Percentiles rank a stretch among this genome's conserved stretches.
phyloP scores from a whole-genome alignment of 2,888 invertebrate species.

The Hoplodrina blanda region DNA sequence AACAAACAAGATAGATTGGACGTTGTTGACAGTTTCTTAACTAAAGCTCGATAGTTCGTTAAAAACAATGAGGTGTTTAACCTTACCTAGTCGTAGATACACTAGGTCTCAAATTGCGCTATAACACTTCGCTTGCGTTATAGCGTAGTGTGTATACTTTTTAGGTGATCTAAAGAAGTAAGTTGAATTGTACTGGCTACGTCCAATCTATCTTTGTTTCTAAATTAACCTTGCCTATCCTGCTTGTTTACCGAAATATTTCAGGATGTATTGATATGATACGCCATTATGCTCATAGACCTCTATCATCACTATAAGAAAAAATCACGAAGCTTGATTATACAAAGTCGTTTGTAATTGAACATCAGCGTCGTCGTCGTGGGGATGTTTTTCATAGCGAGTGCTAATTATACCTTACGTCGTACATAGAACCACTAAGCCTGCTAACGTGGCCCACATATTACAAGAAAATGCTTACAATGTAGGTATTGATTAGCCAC shows the following conservation, averaged over 20 bases:
- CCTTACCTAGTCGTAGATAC: not conserved
- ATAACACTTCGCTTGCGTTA: no score
- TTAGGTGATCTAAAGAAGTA: no score
- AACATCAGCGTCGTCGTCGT: slow-evolving; percentile 41
- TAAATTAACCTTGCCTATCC: no score
- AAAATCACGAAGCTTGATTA: slow-evolving; percentile 39
- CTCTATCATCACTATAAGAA: slow-evolving; percentile 13
- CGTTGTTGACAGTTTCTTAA: slow-evolving; percentile 28
- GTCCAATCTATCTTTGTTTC: no score
- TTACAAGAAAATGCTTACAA: slow-evolving; percentile 51
- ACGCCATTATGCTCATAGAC: not conserved
- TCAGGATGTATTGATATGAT: not conserved
- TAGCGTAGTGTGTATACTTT: no score
- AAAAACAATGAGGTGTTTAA: slow-evolving; percentile 13
- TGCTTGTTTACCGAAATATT: slow-evolving; percentile 2
- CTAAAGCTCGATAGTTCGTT: slow-evolving; percentile 16
- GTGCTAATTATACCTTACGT: slow-evolving; percentile 42
- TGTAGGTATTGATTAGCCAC: slow-evolving; percentile 43
- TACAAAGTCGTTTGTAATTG: slow-evolving; percentile 60
- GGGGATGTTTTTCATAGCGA: slow-evolving; percentile 62
- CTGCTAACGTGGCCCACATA: slow-evolving; percentile 51
- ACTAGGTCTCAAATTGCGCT: not conserved
- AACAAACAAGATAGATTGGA: slow-evolving; percentile 41
- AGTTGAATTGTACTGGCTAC: no score
- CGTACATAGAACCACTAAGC: slow-evolving; percentile 33